These are phyloP conservation scores for Ceratoteleas bidentatus DNA, from an alignment of 1,140 invertebrate genomes.

Conservation along the genomic window DNA sequence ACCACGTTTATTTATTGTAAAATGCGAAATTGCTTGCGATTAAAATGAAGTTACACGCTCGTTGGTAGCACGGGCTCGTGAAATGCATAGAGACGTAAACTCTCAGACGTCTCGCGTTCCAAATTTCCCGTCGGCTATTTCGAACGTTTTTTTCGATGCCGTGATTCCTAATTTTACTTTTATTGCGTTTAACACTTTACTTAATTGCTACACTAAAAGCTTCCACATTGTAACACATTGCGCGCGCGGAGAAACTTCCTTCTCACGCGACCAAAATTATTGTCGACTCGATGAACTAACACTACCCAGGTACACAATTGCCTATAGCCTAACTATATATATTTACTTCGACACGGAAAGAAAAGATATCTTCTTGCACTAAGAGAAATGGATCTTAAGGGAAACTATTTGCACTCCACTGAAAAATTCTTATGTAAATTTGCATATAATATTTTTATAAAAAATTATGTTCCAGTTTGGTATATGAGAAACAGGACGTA, in stretches of 20 bases:
- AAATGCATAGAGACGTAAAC: slow-evolving; percentile 25
- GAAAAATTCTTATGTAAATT: too few relatives aligned
- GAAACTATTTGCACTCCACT: too few relatives aligned
- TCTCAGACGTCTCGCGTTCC: slow-evolving; percentile 26
- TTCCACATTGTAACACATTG: slow-evolving; percentile 44
- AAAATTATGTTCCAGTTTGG: too few relatives aligned
- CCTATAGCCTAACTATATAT: too few relatives aligned
- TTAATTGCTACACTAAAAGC: slow-evolving; percentile 59
- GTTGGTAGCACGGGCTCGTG: slow-evolving; percentile 10
- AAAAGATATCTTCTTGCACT: too few relatives aligned
- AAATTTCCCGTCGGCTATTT: slow-evolving; percentile 23
- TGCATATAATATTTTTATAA: too few relatives aligned
- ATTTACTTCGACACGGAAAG: too few relatives aligned
- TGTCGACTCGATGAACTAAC: slow-evolving; percentile 19
- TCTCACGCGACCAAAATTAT: slow-evolving; percentile 17
- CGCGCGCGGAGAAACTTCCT: slow-evolving; percentile 34
- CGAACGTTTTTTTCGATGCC: slow-evolving; percentile 11
- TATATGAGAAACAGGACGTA: too few relatives aligned
- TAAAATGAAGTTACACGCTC: slow-evolving; percentile 21
- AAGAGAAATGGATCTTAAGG: too few relatives aligned
- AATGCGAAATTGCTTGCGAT: too few relatives aligned
- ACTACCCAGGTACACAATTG: too few relatives aligned
- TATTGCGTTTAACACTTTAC: slow-evolving; percentile 55
- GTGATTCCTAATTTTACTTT: slow-evolving; percentile 51
- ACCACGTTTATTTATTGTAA: too few relatives aligned